Evolutionary conservation across 2,797 vertebrate genomes (phyloP), one percentile per base, ranked within the genome.

Genomic region (Podarcis lilfordi): DNA sequence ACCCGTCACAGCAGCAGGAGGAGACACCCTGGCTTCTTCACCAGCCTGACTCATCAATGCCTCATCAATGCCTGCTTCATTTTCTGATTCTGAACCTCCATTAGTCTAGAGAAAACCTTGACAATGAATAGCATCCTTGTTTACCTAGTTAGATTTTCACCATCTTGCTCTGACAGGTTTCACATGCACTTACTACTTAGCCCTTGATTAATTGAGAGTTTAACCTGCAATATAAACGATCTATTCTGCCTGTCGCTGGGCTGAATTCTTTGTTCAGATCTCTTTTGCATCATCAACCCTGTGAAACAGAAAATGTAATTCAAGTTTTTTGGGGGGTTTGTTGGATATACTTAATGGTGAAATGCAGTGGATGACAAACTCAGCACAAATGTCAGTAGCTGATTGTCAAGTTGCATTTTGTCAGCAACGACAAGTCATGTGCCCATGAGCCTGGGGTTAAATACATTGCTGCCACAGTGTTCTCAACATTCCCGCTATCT

Each of bases 391-490:
- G 78, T 9, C 1, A 1, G 45, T 2, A 85, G 64, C 78, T n/a
- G 64, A 78, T 1, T 79, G 77, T 77, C 83, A 92, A 81, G 61
- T 59, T 59, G 25, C 37, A 7, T 85, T 89, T 79, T 85, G 84
- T 89, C 74, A 86, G 43, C 0, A 4, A 61, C 84, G 45, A 84
- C 77, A 88, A 85, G 86, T 64, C 80, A 40, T 11, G 0, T 19
- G 23, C 21, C 15, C 75, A 29, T 79, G 50, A 93, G 89, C 87
- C 80, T 10, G 23, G 76, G 83, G 66, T 94, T 71, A 11, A 5
- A 0, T 29, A 1, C 0, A 11, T 27, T 1, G 1, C 40, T 88
- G 87, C 55, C 25, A 83, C 3, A 0, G 0, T 78, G 8, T 74
- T 21, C 8, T 0, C 35, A 59, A 0, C 5, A 78, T 66, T 77